phyloP scores from a whole-genome alignment of 2,888 invertebrate genomes.

The Eumacrocentrus americanus region DNA sequence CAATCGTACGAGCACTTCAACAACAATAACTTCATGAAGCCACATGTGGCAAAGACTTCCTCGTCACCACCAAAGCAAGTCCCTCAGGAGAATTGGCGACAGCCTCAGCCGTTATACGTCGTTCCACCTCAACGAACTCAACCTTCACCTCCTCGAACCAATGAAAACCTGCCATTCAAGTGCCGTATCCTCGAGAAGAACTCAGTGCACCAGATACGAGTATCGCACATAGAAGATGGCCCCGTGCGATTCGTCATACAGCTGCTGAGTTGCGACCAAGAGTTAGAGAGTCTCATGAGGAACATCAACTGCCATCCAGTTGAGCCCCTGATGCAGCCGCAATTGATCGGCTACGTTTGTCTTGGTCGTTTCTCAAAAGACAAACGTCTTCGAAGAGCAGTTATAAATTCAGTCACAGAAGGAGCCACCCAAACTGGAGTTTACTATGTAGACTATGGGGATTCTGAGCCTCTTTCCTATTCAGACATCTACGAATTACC shows the following conservation, averaged over 20 bases:
- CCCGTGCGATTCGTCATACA: slow-evolving; percentile 81
- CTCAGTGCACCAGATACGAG: slow-evolving; percentile 71
- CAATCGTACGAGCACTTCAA: background rate
- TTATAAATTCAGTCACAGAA: slow-evolving; percentile 70
- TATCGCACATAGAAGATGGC: slow-evolving; percentile 81
- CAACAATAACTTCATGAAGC: background rate
- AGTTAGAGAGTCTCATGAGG: slow-evolving; percentile 73
- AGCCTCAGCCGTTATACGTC: background rate
- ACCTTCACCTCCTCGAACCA: slow-evolving; percentile 21
- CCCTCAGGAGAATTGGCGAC: slow-evolving; percentile 7
- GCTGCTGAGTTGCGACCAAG: slow-evolving; percentile 67
- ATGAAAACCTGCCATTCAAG: slow-evolving; percentile 54
- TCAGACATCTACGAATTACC: slow-evolving; percentile 79
- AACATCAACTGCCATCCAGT: slow-evolving; percentile 70
- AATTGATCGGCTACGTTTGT: slow-evolving; percentile 78
- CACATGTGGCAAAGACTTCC: background rate
- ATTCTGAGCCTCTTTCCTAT: slow-evolving; percentile 74
- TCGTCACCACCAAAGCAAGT: background rate
- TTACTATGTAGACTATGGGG: slow-evolving; percentile 83
- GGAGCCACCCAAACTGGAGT: slow-evolving; percentile 68
- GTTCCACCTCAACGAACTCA: slow-evolving; percentile 23
- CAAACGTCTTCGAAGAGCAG: slow-evolving; percentile 75
- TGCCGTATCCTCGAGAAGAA: slow-evolving; percentile 62
- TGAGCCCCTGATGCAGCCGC: slow-evolving; percentile 70
- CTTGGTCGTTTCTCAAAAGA: slow-evolving; percentile 76